Evolutionary conservation across 2,113 vertebrate genomes (phyloP), one percentile per base, ranked within the genome.

Genomic region (Zapus hudsonius): DNA sequence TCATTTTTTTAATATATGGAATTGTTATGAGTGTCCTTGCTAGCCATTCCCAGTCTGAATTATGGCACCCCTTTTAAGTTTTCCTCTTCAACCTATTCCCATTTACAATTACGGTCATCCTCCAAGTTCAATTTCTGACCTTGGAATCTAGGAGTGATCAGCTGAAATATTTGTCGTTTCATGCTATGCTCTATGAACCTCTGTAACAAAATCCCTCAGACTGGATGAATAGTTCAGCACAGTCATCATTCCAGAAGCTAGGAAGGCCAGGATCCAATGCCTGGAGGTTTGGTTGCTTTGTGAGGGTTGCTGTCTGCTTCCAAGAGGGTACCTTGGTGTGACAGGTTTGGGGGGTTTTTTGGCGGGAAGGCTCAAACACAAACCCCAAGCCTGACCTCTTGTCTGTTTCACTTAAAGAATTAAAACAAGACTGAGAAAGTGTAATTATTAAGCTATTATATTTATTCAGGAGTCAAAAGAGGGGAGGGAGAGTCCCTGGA

Each of bases 31-130:
- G n/a, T 79, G 42, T 75, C 47, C 93, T 74, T 63, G 80, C 75
- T 61, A 42, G 70, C 74, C 20, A 20, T 92, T 67, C 69, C 33
- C 78, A 84, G 73, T 17, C 33, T 40, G 36, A 90, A 79, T 90
- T 42, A 74, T 69, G 61, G 33, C 79, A 11, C 17, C 3, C 13
- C 57, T 13, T 61, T 47, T 74, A 83, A 75, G 25, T 69, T 92
- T 59, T 19, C 33, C 76, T 90, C 59, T 86, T 61, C 47, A 74
- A 83, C 67, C 59, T 87, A 59, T 93, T 94, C 84, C 38, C 52
- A 70, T 23, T 84, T 92, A 57, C 80, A 87, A 92, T 84, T 63
- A 80, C 80, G 82, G 23, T 82, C 23, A 73, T 74, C 66, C 33
- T 95, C 64, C 81, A 89, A 93, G 25, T 79, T 83, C 44, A 91